Percentiles rank a stretch among this genome's conserved stretches.
These are phyloP conservation scores for Vidua chalybeata DNA, from an alignment of 2,113 vertebrate species.

Conservation along the genomic window DNA sequence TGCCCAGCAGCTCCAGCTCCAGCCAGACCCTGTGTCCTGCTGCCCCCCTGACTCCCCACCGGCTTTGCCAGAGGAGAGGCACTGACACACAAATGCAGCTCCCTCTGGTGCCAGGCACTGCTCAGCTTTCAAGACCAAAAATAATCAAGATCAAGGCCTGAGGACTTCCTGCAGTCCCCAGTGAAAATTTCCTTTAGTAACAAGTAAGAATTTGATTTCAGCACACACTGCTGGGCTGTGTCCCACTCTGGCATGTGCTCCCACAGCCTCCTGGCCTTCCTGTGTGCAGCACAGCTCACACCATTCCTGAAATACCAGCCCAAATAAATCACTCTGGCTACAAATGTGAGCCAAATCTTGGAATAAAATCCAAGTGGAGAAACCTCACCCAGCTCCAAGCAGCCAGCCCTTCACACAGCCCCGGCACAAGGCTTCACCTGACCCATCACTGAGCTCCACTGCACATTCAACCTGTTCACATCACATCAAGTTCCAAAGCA, in stretches of 20 bases:
- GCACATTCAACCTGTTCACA: neutral
- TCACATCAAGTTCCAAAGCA: neutral
- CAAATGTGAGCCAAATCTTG: neutral
- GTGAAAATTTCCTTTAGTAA: neutral
- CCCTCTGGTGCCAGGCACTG: neutral
- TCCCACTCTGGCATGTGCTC: neutral
- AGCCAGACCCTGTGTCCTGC: neutral
- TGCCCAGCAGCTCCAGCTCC: neutral
- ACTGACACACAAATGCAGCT: neutral
- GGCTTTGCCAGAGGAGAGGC: neutral
- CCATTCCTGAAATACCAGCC: slow-evolving; percentile 30
- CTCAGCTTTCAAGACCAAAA: neutral
- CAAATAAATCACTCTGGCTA: neutral
- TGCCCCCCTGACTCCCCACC: neutral
- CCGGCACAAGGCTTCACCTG: neutral
- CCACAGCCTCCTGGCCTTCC: neutral
- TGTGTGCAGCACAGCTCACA: neutral
- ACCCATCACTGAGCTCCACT: neutral
- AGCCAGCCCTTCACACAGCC: neutral
- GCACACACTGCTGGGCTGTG: neutral
- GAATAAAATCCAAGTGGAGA: neutral
- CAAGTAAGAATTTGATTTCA: neutral
- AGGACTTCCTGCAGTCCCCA: neutral
- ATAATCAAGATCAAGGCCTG: neutral
- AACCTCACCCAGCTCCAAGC: neutral